phyloP scores from a whole-genome alignment of 2,888 invertebrate species.

The Drosophila infuscata region DNA sequence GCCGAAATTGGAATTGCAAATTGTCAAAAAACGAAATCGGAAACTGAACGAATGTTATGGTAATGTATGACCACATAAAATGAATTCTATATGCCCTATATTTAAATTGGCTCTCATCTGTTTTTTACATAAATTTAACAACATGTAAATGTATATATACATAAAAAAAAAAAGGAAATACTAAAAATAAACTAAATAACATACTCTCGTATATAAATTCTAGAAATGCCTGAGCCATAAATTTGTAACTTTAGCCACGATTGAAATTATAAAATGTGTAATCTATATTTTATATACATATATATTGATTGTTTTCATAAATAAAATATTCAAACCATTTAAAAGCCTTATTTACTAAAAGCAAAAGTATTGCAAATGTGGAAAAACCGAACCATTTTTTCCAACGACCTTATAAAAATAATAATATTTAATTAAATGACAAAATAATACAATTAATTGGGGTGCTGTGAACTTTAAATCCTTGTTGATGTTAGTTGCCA shows the following conservation, averaged over 20 bases:
- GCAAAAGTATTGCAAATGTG: background rate
- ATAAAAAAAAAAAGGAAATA: background rate
- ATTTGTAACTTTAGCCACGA: background rate
- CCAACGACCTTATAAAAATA: background rate
- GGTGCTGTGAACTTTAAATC: background rate
- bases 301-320: background rate
- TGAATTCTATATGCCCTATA: constrained; percentile 12
- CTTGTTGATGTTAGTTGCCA: background rate
- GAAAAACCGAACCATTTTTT: background rate
- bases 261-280: background rate
- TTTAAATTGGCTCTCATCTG: background rate
- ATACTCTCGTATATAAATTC: background rate
- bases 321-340: background rate
- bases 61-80: background rate
- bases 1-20: constrained; percentile 69
- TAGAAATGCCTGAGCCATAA: background rate
- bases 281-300: background rate
- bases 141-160: background rate
- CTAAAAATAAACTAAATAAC: background rate
- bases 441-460: background rate
- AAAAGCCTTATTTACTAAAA: too few relatives aligned
- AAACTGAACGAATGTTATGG: background rate
- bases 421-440: background rate
- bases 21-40: constrained; percentile 19
- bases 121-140: background rate